These are phyloP conservation scores for Gobionotothen gibberifrons DNA, from an alignment of 2,797 vertebrate genomes.

Conservation along the genomic window DNA sequence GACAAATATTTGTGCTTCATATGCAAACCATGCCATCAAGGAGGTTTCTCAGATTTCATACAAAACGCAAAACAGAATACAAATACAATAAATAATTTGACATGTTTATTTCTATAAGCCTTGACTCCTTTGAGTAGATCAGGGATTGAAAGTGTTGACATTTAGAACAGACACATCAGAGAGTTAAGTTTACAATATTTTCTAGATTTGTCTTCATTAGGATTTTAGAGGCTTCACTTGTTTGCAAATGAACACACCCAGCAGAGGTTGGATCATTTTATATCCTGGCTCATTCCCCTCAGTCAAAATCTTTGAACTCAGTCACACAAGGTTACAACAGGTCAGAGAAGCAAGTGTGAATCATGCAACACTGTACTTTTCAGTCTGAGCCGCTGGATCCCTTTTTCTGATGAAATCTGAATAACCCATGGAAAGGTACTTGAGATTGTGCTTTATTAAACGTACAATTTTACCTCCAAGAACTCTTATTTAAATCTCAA, in stretches of 20 bases:
- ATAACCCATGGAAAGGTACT: not conserved
- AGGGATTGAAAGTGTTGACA: not conserved
- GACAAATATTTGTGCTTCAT: conserved; percentile 7
- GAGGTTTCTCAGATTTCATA: conserved; percentile 7
- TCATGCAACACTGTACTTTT: conserved; percentile 8
- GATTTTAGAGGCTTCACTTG: conserved; percentile 10
- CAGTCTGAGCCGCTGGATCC: not conserved
- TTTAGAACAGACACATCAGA: not conserved
- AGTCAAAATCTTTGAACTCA: conserved; percentile 1
- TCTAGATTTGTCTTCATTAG: conserved; percentile 29
- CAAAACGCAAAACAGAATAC: not conserved
- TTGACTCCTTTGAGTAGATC: conserved; percentile 7
- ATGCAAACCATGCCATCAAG: not conserved
- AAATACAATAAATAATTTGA: not conserved
- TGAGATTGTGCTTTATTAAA: conserved; percentile 5
- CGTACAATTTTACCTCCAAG: no score
- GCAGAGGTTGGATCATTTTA: conserved; percentile 28
- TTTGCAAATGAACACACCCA: conserved; percentile 31
- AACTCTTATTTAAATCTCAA: no score
- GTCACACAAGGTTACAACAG: not conserved
- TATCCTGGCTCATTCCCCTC: conserved; percentile 10
- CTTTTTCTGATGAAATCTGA: not conserved
- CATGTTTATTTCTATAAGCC: conserved; percentile 1
- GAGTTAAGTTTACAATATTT: conserved; percentile 18
- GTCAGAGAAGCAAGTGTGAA: conserved; percentile 5